Base-by-base conservation (phyloP, 2,888 invertebrate genomes). In the Drosophila buzzatii region DNA sequence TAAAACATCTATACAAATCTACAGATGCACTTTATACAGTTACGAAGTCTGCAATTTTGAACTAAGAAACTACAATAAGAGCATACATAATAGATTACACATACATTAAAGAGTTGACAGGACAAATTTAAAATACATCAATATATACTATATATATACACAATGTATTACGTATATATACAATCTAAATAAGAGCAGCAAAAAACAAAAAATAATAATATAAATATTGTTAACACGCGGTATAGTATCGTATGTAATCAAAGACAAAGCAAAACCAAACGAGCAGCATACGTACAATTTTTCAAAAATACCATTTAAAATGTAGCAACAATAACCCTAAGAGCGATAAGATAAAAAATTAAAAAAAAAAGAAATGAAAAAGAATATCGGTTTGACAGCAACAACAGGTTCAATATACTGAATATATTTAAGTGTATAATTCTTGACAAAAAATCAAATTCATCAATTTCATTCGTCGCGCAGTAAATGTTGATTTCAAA, bases 221-320 rank as follows among this genome's bases (percentile, higher is more conserved):
- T 52, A 73, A 73, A 68, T 68, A 68, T 78, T 78, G 76, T 78
- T 62, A 76, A 64, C 37, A 64, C 33, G 55, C 68, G 56, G 41
- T 45, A 58, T 62, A 63, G 52, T 66, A 61, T 71, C 63, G 42
- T 55, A 67, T n/a, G 41, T 65, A 77, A 76, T 70, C 77, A 81
- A 80, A 67, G 76, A 76, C 27, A 45, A 55, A 14, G 51, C 18
- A 35, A 74, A 45, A 67, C 55, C 55, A 71, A 70, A 57, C 53
- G 58, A 52, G 79, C 70, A 79, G 80, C 64, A 76, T 53, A 76
- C 65, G 81, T 76, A 77, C 76, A 77, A 69, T 71, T 77, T 74
- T 67, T 35, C 31, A 33, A 76, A 75, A 66, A 51, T 61, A 69
- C 20, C 44, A 76, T 63, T 57, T 59, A 20, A 20, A 64, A 41